A percentile compares a stretch with the other conserved stretches of the same genome.
Conservation (phyloP, 2,888 invertebrate species). For the Luffia ferchaultella region DNA sequence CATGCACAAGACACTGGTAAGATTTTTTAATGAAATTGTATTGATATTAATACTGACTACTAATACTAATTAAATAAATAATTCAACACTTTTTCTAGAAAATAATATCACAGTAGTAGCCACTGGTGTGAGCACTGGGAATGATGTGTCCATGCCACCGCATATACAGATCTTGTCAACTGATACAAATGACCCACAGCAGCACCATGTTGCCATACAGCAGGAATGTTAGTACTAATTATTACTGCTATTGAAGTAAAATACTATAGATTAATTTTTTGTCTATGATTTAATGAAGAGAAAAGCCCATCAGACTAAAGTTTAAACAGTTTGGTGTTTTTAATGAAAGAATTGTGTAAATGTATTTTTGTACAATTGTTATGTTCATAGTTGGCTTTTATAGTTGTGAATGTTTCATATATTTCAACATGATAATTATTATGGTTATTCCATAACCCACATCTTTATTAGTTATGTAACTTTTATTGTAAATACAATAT, state of each 20-base stretch:
- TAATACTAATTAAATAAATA: not conserved
- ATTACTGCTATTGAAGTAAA: not conserved
- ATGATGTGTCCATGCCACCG: slow-evolving; percentile 54
- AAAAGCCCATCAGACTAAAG: too few relatives aligned
- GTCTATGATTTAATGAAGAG: too few relatives aligned
- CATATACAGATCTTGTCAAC: slow-evolving; percentile 55
- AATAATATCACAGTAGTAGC: slow-evolving; percentile 67
- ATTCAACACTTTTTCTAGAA: slow-evolving; percentile 28
- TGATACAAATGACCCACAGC: slow-evolving; percentile 44
- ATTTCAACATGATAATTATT: too few relatives aligned
- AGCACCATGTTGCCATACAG: slow-evolving; percentile 45
- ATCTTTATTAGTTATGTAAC: too few relatives aligned
- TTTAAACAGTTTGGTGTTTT: too few relatives aligned
- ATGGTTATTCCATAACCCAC: too few relatives aligned
- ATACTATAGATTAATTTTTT: not conserved
- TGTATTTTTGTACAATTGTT: too few relatives aligned
- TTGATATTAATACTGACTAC: slow-evolving; percentile 4
- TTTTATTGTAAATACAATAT: too few relatives aligned
- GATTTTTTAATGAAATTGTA: slow-evolving; percentile 1
- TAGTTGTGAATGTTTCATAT: too few relatives aligned
- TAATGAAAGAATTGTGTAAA: too few relatives aligned
- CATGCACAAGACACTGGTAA: slow-evolving; percentile 71
- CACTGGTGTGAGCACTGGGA: slow-evolving; percentile 41
- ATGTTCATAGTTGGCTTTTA: too few relatives aligned
- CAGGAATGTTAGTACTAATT: slow-evolving; percentile 42